Conservation (phyloP, 2,797 vertebrate genomes). For the Serranus cabrilla region DNA sequence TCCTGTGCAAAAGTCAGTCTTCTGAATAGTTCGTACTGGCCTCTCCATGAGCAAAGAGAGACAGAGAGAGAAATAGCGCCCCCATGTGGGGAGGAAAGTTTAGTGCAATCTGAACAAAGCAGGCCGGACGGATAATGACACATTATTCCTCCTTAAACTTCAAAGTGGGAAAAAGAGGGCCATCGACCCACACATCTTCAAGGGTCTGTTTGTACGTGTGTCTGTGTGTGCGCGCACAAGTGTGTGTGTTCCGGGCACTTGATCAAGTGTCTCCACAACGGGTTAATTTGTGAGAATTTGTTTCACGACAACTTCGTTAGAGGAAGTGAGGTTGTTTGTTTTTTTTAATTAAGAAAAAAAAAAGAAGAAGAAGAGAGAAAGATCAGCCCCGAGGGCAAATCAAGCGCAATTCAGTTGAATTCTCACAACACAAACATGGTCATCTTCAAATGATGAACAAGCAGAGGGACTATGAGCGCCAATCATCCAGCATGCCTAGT, state of each 20-base stretch:
- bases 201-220: conserved; percentile 14
- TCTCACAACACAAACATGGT: conserved; percentile 55
- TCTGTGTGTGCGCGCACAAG: not conserved
- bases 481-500: conserved; percentile 72
- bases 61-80: conserved; percentile 58
- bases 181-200: conserved; percentile 14
- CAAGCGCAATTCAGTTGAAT: conserved; percentile 37
- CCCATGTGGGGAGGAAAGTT: conserved; percentile 63
- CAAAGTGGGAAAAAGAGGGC: not conserved
- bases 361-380: conserved; percentile 12
- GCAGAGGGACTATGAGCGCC: conserved; percentile 48
- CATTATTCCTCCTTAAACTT: conserved; percentile 29
- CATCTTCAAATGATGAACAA: conserved; percentile 50
- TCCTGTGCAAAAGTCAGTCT: conserved; percentile 72
- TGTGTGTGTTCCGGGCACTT: conserved; percentile 26
- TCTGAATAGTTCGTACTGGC: conserved; percentile 58
- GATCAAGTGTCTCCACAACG: conserved; percentile 38
- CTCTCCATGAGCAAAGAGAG: conserved; percentile 22
- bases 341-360: not conserved
- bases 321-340: conserved; percentile 26
- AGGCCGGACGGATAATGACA: conserved; percentile 68
- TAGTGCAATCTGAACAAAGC: conserved; percentile 79
- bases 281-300: conserved; percentile 28
- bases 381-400: conserved; percentile 29
- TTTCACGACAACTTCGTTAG: conserved; percentile 33